Evolutionary conservation across 2,797 vertebrate genomes (phyloP), one percentile per base, ranked within the genome.

Genomic region (Rhinophrynus dorsalis): DNA sequence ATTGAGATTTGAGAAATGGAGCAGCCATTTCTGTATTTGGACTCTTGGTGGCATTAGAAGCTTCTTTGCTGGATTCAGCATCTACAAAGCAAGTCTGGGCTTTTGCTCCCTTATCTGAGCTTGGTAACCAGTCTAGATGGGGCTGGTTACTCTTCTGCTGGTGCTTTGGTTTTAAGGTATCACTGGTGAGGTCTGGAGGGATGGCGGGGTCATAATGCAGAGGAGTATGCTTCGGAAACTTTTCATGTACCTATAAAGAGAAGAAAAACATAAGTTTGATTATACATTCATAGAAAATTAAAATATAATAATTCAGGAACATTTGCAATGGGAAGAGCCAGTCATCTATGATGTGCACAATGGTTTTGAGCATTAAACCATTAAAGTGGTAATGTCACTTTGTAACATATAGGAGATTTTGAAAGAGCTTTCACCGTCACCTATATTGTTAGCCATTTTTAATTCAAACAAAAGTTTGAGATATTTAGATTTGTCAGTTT

Each of bases 91-190:
- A 92, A 77, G 89, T 91, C 33, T 90, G 92, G 75, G 90, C 86
- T 67, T 81, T 2, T 1, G 90, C 82, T 61, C 89, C 87, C 52
- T 85, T 83, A n/a, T 90, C 84, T 0, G 92, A 83, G 74, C 83
- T 91, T 1, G 82, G 77, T 77, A 92, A 91, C 96, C 96, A 96
- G 82, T 95, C 93, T 50, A 90, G 73, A 77, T 88, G 94, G 84
- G 90, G 90, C 90, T 92, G 92, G 89, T 81, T 91, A 86, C 86
- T 88, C 90, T 94, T 96, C 80, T 91, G 92, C 92, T 95, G 95
- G 88, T 96, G 94, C 88, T 96, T 97, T 89, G 93, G 93, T 84
- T 91, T 95, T 89, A 94, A 88, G 86, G 91, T 91, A 84, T 97
- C 96, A 87, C 90, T 75, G 85, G 93, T 93, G 86, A 97, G 93